Evolutionary conservation across 2,797 vertebrate species (phyloP), one percentile per base, ranked within the genome.

Genomic region (Silurus lanzhouensis): DNA sequence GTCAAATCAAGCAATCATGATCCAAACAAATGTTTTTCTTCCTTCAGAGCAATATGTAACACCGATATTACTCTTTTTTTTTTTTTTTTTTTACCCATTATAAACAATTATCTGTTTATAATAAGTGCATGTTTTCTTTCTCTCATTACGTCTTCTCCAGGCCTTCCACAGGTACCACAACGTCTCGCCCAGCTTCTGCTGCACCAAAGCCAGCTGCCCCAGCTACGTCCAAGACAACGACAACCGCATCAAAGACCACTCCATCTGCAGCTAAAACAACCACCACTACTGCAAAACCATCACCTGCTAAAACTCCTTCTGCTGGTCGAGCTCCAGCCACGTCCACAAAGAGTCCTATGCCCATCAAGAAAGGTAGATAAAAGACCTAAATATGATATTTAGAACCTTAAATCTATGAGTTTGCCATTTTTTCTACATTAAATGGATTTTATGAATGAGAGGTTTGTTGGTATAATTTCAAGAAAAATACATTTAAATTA

Each of bases 361-460:
- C 94, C 52, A 61, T 92, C 78, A 95, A 94, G 90, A 96, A 95
- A 95, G 95, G 95, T 95, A 87, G 2, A 77, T 9, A 57, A 6
- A 31, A 61, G 5, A 48, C 22, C 27, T 70, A 5, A n/a, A 52
- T 9, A 2, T 20, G 5, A 55, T 17, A 22, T 48, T 80, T 15
- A 25, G 31, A 52, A 20, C 15, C 22, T 57, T 38, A 67, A 25
- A 38, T 38, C 38, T 38, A 38, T 38, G 38, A 38, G 22, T 79
- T 80, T 61, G 10, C 14, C 72, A 22, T 22, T 22, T 3, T 57
- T 71, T 64, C 61, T 27, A 31, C 15, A 77, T 58, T 25, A 66
- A 22, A 0, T 31, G 48, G 10, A 44, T 38, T 63, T 83, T 83
- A 38, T 77, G 22, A 25, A n/a, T 57, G 3, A 76, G 46, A 74